Percentiles rank a stretch among this genome's conserved stretches.
These are phyloP conservation scores for Propithecus deckenii DNA, from an alignment of 2,797 vertebrate genomes.

Conservation along the genomic window DNA sequence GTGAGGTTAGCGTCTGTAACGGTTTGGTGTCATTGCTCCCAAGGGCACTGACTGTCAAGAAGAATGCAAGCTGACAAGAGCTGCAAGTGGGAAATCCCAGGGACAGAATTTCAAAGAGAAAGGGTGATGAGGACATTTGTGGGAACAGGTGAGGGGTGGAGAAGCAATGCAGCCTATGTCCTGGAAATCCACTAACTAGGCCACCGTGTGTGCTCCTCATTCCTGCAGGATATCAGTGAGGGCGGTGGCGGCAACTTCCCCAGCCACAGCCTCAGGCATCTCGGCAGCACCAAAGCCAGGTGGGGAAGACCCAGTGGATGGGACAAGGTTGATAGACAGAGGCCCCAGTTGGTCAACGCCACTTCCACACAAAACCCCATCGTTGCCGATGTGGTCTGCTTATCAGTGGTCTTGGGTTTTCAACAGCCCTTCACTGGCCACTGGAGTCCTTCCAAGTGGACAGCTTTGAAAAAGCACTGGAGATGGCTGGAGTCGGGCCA, in stretches of 20 bases:
- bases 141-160: neutral
- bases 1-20: accelerated
- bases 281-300: neutral
- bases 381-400: neutral
- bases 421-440: neutral
- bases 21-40: neutral
- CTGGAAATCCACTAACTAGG: neutral
- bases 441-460: neutral
- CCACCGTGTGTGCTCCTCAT: neutral
- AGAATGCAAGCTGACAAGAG: neutral
- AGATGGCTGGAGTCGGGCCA: neutral
- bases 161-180: neutral
- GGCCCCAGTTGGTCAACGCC: neutral
- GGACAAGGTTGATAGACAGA: neutral
- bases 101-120: neutral
- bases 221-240: neutral
- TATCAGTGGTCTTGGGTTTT: neutral
- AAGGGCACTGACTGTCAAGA: neutral
- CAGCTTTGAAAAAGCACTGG: neutral
- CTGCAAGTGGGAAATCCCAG: neutral
- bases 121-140: neutral
- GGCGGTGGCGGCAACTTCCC: accelerated
- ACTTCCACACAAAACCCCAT: neutral
- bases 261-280: neutral
- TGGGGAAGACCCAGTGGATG: neutral